phyloP scores from a whole-genome alignment of 1,140 invertebrate species.

The Acromyrmex echinatior region DNA sequence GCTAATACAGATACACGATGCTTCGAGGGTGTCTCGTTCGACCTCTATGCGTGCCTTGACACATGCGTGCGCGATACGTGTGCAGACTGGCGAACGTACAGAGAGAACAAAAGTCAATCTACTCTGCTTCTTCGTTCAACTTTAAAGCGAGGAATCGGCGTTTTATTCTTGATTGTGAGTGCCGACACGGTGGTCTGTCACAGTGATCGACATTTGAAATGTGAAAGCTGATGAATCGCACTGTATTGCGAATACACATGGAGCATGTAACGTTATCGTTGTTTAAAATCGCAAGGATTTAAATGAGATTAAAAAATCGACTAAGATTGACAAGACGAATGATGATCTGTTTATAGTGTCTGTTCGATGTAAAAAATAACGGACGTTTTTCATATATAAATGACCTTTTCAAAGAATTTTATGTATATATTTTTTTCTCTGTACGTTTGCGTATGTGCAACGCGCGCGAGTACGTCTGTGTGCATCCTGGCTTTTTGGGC shows the following conservation, averaged over 20 bases:
- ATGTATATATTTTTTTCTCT: conserved; percentile 62
- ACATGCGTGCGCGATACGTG: conserved; percentile 67
- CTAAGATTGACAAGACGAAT: background rate
- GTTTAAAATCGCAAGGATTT: conserved; percentile 4
- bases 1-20: conserved; percentile 72
- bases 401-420: background rate
- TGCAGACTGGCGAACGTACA: conserved; percentile 67
- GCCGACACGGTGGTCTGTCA: conserved; percentile 29
- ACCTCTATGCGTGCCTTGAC: conserved; percentile 73
- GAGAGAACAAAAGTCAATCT: conserved; percentile 67
- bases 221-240: conserved; percentile 13
- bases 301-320: background rate
- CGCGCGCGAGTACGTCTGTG: conserved; percentile 45
- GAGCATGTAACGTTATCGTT: conserved; percentile 20
- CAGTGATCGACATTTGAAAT: conserved; percentile 16
- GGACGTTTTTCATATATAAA: conserved; percentile 9
- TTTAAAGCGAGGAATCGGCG: conserved; percentile 21
- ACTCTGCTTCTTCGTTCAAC: conserved; percentile 59
- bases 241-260: background rate
- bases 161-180: conserved; percentile 5
- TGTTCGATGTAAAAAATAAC: background rate
- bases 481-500: conserved; percentile 72
- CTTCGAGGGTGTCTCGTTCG: conserved; percentile 77
- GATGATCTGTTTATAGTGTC: background rate
- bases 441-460: conserved; percentile 72